These are phyloP conservation scores for Agrypnia vestita DNA, from an alignment of 1,140 invertebrate genomes.

Conservation along the genomic window DNA sequence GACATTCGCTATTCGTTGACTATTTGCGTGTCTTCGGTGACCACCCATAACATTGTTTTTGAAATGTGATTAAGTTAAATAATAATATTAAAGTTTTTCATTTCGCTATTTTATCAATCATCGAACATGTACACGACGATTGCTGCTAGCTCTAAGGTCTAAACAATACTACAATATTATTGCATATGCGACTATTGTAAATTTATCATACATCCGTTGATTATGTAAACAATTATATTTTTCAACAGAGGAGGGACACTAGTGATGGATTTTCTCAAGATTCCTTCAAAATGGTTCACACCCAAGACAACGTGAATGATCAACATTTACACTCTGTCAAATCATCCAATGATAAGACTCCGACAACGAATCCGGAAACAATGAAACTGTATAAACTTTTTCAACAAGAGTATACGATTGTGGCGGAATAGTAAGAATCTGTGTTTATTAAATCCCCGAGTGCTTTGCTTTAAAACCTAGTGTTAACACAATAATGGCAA, in stretches of 20 bases:
- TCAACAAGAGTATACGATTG: conserved; percentile 60
- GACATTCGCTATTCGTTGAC: conserved; percentile 6
- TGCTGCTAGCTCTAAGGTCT: conserved; percentile 52
- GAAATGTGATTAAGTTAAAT: conserved; percentile 28
- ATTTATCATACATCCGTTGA: conserved; percentile 12
- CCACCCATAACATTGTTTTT: conserved; percentile 12
- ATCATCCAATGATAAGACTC: conserved; percentile 28
- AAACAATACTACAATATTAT: conserved; percentile 18
- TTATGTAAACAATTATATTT: conserved; percentile 33
- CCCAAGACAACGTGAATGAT: conserved; percentile 27
- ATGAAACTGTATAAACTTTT: conserved; percentile 55
- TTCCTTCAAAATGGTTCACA: conserved; percentile 31
- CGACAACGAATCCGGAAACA: conserved; percentile 33
- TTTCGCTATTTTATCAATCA: neutral
- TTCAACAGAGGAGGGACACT: conserved; percentile 39
- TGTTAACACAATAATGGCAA: too few species aligned
- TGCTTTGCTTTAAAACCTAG: too few species aligned
- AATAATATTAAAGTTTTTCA: conserved; percentile 1
- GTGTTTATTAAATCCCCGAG: neutral
- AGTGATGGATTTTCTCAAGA: conserved; percentile 43
- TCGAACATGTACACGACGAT: conserved; percentile 49
- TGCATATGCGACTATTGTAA: conserved; percentile 33
- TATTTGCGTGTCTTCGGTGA: neutral
- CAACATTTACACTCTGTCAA: conserved; percentile 35
- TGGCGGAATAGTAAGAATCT: conserved; percentile 59